Conservation (phyloP, 2,113 vertebrate genomes). For the Columbina picui region DNA sequence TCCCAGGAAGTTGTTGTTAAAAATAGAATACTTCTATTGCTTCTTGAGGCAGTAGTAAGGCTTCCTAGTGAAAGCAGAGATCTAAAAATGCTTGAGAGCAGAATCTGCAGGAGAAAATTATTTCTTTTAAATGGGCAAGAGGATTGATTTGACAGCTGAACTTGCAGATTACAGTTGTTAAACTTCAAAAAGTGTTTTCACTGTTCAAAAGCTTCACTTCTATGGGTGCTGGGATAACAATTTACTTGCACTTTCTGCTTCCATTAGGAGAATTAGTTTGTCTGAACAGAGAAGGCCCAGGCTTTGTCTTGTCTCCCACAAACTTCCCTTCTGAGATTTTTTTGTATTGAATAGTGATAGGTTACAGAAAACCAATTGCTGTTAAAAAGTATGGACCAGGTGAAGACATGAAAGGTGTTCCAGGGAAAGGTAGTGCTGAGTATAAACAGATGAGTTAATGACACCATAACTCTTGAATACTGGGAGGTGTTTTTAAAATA, state of each 20-base stretch:
- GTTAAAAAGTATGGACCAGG: rapidly evolving
- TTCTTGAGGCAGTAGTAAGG: neutral
- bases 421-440: neutral
- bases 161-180: neutral
- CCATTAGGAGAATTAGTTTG: neutral
- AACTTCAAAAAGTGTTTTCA: neutral
- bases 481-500: neutral
- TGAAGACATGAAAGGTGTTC: neutral
- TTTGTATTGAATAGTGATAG: neutral
- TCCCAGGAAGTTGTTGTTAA: neutral
- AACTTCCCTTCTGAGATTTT: neutral
- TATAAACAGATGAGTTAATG: neutral
- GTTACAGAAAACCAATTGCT: neutral
- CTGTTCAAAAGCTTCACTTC: neutral
- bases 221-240: neutral
- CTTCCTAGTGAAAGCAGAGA: neutral
- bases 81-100: neutral
- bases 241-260: neutral
- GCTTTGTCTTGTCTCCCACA: neutral
- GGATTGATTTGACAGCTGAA: neutral
- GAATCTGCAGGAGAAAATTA: neutral
- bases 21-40: neutral
- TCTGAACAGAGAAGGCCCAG: neutral
- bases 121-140: neutral
- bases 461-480: neutral